These are phyloP conservation scores for Ispidina lecontei DNA, from an alignment of 2,797 vertebrate species.

Conservation along the genomic window DNA sequence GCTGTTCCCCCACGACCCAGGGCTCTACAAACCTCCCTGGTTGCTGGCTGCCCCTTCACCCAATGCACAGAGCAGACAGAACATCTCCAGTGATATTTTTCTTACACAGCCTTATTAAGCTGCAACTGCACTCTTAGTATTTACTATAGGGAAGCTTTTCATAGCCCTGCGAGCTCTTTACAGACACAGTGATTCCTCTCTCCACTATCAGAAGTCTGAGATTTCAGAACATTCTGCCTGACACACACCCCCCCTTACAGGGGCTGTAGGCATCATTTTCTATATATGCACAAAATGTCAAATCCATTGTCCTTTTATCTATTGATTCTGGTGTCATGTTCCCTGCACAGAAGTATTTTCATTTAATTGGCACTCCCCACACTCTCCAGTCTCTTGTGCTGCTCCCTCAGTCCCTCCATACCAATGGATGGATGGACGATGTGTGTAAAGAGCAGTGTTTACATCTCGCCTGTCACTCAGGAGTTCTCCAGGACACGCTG, in stretches of 20 bases:
- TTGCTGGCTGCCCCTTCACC: not conserved
- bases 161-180: not conserved
- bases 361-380: not conserved
- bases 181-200: not conserved
- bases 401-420: not conserved
- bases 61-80: not conserved
- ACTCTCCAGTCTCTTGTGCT: not conserved
- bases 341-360: not conserved
- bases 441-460: not conserved
- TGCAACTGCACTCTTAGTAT: fast-evolving
- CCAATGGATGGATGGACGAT: fast-evolving
- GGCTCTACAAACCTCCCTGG: not conserved
- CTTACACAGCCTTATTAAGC: not conserved
- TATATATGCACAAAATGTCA: not conserved
- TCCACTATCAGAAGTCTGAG: not conserved
- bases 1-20: not conserved
- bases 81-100: not conserved
- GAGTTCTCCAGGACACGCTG: not conserved
- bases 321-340: not conserved
- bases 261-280: not conserved
- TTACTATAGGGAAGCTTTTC: not conserved
- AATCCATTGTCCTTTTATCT: not conserved
- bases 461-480: not conserved
- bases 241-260: not conserved
- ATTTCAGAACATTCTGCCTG: not conserved